phyloP scores from a whole-genome alignment of 2,888 invertebrate species.

The Drosophila nr. perissopoda region DNA sequence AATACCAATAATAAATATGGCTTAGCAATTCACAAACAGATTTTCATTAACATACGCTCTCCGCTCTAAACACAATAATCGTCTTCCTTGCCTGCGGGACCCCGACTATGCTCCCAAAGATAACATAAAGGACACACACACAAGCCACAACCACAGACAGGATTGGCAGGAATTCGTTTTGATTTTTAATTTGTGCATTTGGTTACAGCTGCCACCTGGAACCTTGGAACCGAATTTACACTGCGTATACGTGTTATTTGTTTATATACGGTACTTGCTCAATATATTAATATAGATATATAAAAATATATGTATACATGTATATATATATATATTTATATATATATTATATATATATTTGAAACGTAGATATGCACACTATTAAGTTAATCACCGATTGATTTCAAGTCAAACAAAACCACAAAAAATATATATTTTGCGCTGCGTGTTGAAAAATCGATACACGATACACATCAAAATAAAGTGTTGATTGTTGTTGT shows the following conservation, averaged over 20 bases:
- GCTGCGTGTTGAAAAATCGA: slow-evolving; percentile 51
- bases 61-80: slow-evolving; percentile 17
- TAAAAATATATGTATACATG: background rate
- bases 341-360: background rate
- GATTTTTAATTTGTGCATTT: slow-evolving; percentile 16
- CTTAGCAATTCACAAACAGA: slow-evolving; percentile 22
- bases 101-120: slow-evolving; percentile 38
- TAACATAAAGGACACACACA: slow-evolving; percentile 37
- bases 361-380: background rate
- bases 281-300: background rate
- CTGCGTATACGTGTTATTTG: slow-evolving; percentile 49
- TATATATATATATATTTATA: background rate
- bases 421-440: slow-evolving; percentile 2
- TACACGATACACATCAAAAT: slow-evolving; percentile 45
- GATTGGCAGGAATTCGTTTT: slow-evolving; percentile 21
- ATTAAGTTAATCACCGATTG: slow-evolving; percentile 4
- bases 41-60: slow-evolving; percentile 10
- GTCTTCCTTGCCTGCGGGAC: slow-evolving; percentile 24
- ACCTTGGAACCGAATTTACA: slow-evolving; percentile 17
- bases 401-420: background rate
- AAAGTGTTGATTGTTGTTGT: slow-evolving; percentile 55
- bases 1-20: slow-evolving; percentile 14
- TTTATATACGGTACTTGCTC: slow-evolving; percentile 31
- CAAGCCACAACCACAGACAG: slow-evolving; percentile 14
- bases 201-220: slow-evolving; percentile 14